A percentile compares a stretch with the other conserved stretches of the same genome.
These are phyloP conservation scores for Lepidurus couesii DNA, from an alignment of 1,140 invertebrate genomes.

Conservation along the genomic window DNA sequence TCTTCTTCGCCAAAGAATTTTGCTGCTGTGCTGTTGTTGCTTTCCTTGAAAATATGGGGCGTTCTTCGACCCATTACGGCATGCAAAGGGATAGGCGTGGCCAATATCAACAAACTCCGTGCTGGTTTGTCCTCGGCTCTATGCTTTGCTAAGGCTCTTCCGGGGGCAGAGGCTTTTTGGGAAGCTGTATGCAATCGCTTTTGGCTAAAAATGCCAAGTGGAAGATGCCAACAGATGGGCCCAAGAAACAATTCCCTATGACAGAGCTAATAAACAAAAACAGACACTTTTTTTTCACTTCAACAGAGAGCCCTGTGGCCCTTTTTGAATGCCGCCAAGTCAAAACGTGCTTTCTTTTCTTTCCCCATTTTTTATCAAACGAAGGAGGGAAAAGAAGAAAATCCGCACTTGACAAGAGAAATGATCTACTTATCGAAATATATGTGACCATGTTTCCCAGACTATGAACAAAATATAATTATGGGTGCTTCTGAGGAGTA, in stretches of 20 bases:
- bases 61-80: not conserved
- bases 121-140: too few relatives aligned
- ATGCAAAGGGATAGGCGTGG: not conserved
- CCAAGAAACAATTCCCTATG: not conserved
- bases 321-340: too few relatives aligned
- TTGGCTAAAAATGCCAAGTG: conserved; percentile 1
- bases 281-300: not conserved
- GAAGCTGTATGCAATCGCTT: not conserved
- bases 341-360: not conserved
- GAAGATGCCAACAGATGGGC: conserved; percentile 5
- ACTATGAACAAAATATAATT: not conserved
- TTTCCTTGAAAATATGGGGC: not conserved
- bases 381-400: too few relatives aligned
- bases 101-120: not conserved
- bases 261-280: conserved; percentile 19
- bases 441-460: not conserved
- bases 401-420: not conserved
- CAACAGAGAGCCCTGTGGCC: too few relatives aligned
- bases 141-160: not conserved
- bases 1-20: not conserved
- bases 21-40: not conserved
- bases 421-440: not conserved
- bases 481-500: not conserved
- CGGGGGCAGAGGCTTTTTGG: not conserved
- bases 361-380: not conserved